phyloP scores from a whole-genome alignment of 1,140 invertebrate genomes.

The Zaprionus vittiger region DNA sequence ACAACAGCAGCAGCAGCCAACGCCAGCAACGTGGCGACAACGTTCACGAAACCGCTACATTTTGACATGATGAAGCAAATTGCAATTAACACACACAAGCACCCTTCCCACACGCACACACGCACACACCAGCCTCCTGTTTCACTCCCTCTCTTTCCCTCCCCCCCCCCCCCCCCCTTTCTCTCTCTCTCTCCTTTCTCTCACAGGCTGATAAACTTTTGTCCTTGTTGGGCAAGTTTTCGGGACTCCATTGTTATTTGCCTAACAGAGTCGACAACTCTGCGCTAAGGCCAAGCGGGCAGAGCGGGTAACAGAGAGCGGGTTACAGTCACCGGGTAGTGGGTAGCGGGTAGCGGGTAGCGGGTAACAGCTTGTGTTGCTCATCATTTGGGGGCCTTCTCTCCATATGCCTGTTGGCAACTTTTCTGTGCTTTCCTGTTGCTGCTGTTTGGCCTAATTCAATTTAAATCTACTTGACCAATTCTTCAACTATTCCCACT shows the following conservation, averaged over 20 bases:
- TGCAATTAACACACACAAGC: conserved; percentile 48
- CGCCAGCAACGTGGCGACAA: conserved; percentile 12
- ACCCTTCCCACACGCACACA: not conserved
- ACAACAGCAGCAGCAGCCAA: not conserved
- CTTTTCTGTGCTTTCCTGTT: conserved; percentile 13
- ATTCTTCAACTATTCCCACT: not conserved
- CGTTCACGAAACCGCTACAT: conserved; percentile 36
- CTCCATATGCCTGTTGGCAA: conserved; percentile 22
- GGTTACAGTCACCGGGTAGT: not conserved
- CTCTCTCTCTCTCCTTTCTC: not conserved
- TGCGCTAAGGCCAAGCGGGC: not conserved
- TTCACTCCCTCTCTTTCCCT: too few relatives aligned
- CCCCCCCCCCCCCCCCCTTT: too few relatives aligned
- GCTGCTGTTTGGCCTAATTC: conserved; percentile 54
- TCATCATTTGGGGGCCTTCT: conserved; percentile 4
- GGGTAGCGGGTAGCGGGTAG: not conserved
- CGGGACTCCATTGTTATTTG: conserved; percentile 27
- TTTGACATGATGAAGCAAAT: conserved; percentile 50
- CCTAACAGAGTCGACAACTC: conserved; percentile 2
- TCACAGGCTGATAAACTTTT: conserved; percentile 28
- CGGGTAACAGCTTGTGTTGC: conserved; percentile 3
- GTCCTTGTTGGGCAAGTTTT: conserved; percentile 44
- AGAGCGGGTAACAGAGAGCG: not conserved
- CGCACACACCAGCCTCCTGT: not conserved
- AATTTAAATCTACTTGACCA: conserved; percentile 62